Evolutionary conservation across 2,113 vertebrate genomes (phyloP), one percentile per base, ranked within the genome.

Genomic region (Anguilla japonica): DNA sequence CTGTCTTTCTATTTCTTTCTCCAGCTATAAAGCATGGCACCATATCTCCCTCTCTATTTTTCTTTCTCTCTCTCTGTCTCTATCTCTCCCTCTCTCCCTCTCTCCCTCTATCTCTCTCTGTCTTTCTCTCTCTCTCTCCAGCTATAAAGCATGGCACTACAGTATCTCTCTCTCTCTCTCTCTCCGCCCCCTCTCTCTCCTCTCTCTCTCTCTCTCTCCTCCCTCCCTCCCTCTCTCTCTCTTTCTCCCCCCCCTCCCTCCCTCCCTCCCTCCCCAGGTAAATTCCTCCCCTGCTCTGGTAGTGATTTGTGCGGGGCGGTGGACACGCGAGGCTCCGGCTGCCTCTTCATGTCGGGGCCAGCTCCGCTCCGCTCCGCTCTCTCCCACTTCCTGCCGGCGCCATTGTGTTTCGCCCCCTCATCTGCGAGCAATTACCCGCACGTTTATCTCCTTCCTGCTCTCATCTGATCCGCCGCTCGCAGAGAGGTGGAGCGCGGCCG

Each of bases 391-490:
- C 81, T 87, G 86, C 3, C 78, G 46, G 84, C 87, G 6, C 79
- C 82, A 78, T 79, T 88, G 89, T 78, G 34, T 34, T 34, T 89
- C 60, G 71, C 85, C 89, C 85, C 89, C 85, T 91, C 89, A 89
- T 34, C 91, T 96, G 94, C 90, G 91, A 95, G 88, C 87, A 91
- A 95, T 95, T 95, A 91, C 83, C 84, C 90, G 90, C 20, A 71
- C 87, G 89, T 93, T 96, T 93, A 91, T 94, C 89, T 93, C 90
- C 67, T 90, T 94, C 91, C 91, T 88, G 90, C 89, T 90, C 92
- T 93, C 92, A 92, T 92, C 90, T 93, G 90, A 93, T 93, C 90
- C 81, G 75, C 90, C 41, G 82, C 91, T 91, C 41, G 9, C 86
- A 79, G 86, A 85, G 34, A 89, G 88, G 87, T n/a, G 71, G 84